Evolutionary conservation across 1,140 invertebrate genomes (phyloP).

Genomic region (Aphidius gifuensis): DNA sequence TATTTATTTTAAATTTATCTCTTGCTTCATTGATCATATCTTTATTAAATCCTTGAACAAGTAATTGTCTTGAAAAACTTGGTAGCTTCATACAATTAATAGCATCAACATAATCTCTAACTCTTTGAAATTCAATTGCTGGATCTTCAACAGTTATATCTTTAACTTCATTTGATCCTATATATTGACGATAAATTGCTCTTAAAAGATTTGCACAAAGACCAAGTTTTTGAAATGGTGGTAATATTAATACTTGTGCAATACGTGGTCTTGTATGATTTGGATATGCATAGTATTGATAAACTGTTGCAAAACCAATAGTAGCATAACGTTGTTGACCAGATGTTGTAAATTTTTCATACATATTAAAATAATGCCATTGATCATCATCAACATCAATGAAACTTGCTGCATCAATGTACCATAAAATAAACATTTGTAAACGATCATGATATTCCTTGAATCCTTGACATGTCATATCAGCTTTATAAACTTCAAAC

Average conservation of each 20-base stretch:
- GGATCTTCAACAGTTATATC: slow-evolving; percentile 95
- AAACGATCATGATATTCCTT: slow-evolving; percentile 76
- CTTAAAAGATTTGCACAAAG: slow-evolving; percentile 75
- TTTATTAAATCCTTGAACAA: slow-evolving; percentile 71
- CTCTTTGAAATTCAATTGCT: slow-evolving; percentile 79
- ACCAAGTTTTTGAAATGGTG: slow-evolving; percentile 83
- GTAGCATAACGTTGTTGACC: slow-evolving; percentile 69
- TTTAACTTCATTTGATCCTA: slow-evolving; percentile 65
- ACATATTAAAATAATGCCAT: slow-evolving; percentile 92
- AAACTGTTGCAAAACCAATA: slow-evolving; percentile 86
- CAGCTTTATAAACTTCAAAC: slow-evolving; percentile 80
- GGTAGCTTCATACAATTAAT: slow-evolving; percentile 69
- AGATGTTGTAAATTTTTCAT: slow-evolving; percentile 74
- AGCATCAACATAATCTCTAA: slow-evolving; percentile 87
- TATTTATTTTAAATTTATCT: slow-evolving; percentile 72
- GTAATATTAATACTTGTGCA: slow-evolving; percentile 86
- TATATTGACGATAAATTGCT: slow-evolving; percentile 77
- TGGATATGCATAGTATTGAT: slow-evolving; percentile 94
- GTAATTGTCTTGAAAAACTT: slow-evolving; percentile 64
- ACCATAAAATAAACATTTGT: slow-evolving; percentile 92
- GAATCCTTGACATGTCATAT: slow-evolving; percentile 70
- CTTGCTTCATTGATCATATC: slow-evolving; percentile 77
- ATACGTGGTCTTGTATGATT: slow-evolving; percentile 81
- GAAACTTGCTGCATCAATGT: slow-evolving; percentile 89
- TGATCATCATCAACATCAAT: slow-evolving; percentile 90